These are phyloP conservation scores for Brachirus orientalis DNA, from an alignment of 2,113 vertebrate species.

Conservation along the genomic window DNA sequence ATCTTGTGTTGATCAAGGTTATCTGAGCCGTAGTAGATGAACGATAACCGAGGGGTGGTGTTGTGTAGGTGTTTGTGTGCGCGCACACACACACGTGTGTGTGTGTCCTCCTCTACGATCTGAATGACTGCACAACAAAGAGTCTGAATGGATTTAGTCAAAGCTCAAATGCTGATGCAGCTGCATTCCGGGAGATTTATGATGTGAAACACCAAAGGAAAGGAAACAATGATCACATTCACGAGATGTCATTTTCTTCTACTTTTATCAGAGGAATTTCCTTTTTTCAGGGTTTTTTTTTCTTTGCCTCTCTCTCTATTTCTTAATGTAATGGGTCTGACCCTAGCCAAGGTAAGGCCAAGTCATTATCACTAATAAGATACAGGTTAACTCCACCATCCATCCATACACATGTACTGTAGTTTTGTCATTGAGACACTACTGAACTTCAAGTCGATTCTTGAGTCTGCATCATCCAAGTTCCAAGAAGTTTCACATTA, in stretches of 20 bases:
- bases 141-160: conserved; percentile 76
- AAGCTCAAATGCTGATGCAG: conserved; percentile 78
- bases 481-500: no score
- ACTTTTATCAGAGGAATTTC: conserved; percentile 79
- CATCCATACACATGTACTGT: no score
- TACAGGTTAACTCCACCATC: no score
- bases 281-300: no score
- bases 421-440: no score
- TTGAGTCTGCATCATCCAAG: no score
- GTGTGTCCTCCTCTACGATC: conserved; percentile 61
- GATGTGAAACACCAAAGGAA: conserved; percentile 84
- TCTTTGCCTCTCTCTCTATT: background rate
- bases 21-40: conserved; percentile 67
- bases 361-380: no score
- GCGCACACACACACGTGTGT: conserved; percentile 28
- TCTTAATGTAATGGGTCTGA: conserved; percentile 54
- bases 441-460: no score
- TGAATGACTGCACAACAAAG: conserved; percentile 83
- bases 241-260: conserved; percentile 80
- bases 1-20: conserved; percentile 57
- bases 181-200: conserved; percentile 81
- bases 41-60: conserved; percentile 69
- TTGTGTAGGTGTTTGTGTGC: conserved; percentile 39
- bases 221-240: conserved; percentile 84
- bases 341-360: no score